A percentile compares a stretch with the other conserved stretches of the same genome.
phyloP scores from a whole-genome alignment of 37 sponge, comb jelly and placozoan species.

The Petrosia ficiformis region DNA sequence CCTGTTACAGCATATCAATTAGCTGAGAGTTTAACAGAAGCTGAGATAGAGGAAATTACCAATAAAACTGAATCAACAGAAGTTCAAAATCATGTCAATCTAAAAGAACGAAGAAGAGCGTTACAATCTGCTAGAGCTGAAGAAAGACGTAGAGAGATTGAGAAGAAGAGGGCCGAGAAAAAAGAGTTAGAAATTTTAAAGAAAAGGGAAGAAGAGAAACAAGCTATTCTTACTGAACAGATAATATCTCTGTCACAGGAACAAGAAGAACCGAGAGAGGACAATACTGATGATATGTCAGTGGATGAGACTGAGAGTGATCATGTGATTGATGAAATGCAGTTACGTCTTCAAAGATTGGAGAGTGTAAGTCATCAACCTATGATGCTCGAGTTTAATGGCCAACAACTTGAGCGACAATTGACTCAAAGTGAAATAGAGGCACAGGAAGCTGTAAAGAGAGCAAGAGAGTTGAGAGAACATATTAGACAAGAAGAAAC shows the following conservation, averaged over 20 bases:
- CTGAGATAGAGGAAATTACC: neutral
- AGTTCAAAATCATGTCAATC: neutral
- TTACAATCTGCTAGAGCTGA: constrained; percentile 14
- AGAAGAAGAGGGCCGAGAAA: constrained; percentile 32
- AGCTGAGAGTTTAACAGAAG: neutral
- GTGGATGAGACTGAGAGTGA: neutral
- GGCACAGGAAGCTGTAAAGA: constrained; percentile 1
- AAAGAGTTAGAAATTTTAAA: constrained; percentile 33
- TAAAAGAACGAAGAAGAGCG: neutral
- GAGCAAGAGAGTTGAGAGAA: neutral
- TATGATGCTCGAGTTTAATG: no score
- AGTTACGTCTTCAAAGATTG: no score
- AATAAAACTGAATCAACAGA: neutral
- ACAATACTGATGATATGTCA: neutral
- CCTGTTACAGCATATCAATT: neutral
- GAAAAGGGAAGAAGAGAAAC: constrained; percentile 14
- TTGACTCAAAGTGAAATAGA: neutral
- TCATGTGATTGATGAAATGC: neutral
- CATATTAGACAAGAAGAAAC: neutral
- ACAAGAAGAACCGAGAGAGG: neutral
- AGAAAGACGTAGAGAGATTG: constrained; percentile 19
- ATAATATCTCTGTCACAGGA: neutral
- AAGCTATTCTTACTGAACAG: neutral
- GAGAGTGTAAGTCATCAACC: neutral
- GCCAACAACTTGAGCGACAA: no score